These are phyloP conservation scores for Psylliodes chrysocephalus DNA, from an alignment of 2,888 invertebrate species.

Conservation along the genomic window DNA sequence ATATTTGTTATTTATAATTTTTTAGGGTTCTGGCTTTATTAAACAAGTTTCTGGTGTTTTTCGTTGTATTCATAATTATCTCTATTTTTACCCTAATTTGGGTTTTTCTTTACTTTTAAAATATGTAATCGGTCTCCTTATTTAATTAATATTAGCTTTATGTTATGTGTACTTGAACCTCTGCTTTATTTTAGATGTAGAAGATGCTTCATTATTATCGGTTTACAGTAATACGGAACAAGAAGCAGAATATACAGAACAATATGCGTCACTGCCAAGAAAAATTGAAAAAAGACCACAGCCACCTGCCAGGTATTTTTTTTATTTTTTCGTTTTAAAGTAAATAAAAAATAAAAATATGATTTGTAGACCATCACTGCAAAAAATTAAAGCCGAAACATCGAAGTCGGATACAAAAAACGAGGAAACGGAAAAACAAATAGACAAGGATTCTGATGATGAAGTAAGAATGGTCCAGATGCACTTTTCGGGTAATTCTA, in stretches of 20 bases:
- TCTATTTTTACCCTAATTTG: too few species aligned
- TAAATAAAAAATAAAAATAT: background rate
- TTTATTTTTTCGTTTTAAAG: too few species aligned
- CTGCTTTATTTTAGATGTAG: slow-evolving; percentile 55
- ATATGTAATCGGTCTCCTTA: too few species aligned
- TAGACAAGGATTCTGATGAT: slow-evolving; percentile 24
- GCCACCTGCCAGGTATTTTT: slow-evolving; percentile 41
- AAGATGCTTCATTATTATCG: slow-evolving; percentile 57
- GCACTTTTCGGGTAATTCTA: slow-evolving; percentile 27
- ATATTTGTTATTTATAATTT: too few species aligned
- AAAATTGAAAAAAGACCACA: slow-evolving; percentile 51
- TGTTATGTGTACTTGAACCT: background rate
- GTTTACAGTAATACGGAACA: slow-evolving; percentile 66
- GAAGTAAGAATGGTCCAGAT: slow-evolving; percentile 10
- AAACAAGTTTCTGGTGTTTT: too few species aligned
- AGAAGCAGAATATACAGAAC: slow-evolving; percentile 72
- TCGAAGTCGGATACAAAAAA: background rate
- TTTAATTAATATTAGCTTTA: too few species aligned
- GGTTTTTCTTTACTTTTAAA: too few species aligned
- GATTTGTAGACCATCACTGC: slow-evolving; percentile 32
- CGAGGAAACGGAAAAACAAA: background rate
- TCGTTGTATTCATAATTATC: too few species aligned
- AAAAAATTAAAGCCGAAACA: slow-evolving; percentile 8
- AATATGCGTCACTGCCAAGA: slow-evolving; percentile 61
- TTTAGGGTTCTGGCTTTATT: too few species aligned